Base-by-base conservation (phyloP, 2,113 vertebrate species). In the Percopsis transmontana region DNA sequence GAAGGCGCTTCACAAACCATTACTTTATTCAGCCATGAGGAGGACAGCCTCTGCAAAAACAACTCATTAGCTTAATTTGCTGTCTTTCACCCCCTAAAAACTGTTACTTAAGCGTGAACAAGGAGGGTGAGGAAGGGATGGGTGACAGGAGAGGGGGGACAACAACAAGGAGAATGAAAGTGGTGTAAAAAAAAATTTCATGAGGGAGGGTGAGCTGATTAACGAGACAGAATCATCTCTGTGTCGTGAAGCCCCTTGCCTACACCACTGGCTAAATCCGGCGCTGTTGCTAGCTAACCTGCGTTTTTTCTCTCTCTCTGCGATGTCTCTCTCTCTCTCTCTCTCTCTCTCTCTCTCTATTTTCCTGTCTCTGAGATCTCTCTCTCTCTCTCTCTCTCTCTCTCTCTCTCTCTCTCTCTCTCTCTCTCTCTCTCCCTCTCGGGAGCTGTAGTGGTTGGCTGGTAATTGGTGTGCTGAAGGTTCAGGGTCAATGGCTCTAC, bases 241-340 rank as follows among this genome's bases (percentile, higher is more conserved):
- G 20, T 24, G 10, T 24, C 60, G 27, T 3, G 1, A 21, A 61
- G 61, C 50, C 68, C 65, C 33, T 66, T 57, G 72, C 78, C 78
- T 79, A 77, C 74, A 69, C 66, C 23, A 38, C 47, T 21, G 42
- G 77, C 79, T 82, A 86, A 82, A 80, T 81, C 24, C 69, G 79
- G 56, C 74, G 57, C 73, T 63, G 66, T 67, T 85, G 74, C 66
- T 63, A 51, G 72, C 63, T 78, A 76, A 69, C 61, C 66, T 80
- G 47, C 21, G n/a, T 64, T 70, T 73, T 24, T 39, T 42, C 19
- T 42, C 19, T 41, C 68, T 57, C 63, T 54, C 58, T 55, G n/a
- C n/a, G n/a, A n/a, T n/a, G n/a, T n/a, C 15, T 53, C 51, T 21
- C 51, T 53, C 20, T 23, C 51, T 15, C 1, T 20, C 21, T 53